Conservation (phyloP, 2,797 vertebrate species). For the Phrynocephalus forsythii region DNA sequence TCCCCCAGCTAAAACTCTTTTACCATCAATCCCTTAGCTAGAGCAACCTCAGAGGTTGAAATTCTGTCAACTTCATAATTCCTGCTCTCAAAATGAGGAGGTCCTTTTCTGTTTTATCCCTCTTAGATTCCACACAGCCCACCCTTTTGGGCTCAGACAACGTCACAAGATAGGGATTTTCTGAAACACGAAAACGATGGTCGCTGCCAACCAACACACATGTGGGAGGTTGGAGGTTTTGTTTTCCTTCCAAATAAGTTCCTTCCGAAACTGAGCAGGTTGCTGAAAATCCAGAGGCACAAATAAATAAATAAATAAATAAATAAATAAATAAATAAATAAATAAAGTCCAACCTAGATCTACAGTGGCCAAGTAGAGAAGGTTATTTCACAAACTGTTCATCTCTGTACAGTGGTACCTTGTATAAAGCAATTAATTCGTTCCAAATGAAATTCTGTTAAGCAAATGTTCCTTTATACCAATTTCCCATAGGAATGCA, state of each 20-base stretch:
- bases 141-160: conserved; percentile 53
- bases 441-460: too few species aligned
- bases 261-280: background rate
- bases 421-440: too few species aligned
- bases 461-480: too few species aligned
- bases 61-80: conserved; percentile 56
- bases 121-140: background rate
- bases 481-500: too few species aligned
- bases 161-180: conserved; percentile 58
- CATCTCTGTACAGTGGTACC: too few species aligned
- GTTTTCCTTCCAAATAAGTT: background rate
- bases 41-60: conserved; percentile 44
- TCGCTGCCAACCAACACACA: conserved; percentile 47
- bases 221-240: conserved; percentile 25
- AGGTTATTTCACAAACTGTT: background rate
- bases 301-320: too few species aligned
- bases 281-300: background rate
- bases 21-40: conserved; percentile 45
- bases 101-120: too few species aligned
- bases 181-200: conserved; percentile 55
- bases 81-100: conserved; percentile 62
- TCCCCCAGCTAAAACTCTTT: conserved; percentile 19
- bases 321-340: too few species aligned
- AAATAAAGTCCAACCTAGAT: background rate
- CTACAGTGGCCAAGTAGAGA: background rate